Conservation (phyloP, 1,140 invertebrate species). For the Lasaia peninsularis region DNA sequence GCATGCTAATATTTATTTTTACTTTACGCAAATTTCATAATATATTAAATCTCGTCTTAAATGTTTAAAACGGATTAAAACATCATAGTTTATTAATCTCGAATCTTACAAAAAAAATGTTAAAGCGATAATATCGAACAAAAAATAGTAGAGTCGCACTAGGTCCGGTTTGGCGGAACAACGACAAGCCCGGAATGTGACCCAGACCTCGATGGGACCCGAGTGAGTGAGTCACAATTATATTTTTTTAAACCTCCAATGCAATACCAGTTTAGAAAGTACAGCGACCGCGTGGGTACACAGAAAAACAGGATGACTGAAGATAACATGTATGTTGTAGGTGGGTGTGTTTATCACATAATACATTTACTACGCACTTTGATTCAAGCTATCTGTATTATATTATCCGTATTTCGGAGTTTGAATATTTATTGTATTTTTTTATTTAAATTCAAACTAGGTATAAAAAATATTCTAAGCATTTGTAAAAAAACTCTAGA, state of each 20-base stretch:
- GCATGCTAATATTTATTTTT: no score
- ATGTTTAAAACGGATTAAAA: no score
- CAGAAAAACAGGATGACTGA: conserved; percentile 42
- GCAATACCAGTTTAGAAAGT: conserved; percentile 57
- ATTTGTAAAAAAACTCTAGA: no score
- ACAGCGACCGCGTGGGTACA: conserved; percentile 41
- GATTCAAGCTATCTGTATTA: background rate
- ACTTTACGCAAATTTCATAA: no score
- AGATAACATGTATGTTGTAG: conserved; percentile 12
- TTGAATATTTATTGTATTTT: no score
- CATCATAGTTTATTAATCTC: background rate
- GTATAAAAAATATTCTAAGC: no score
- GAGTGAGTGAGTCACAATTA: conserved; percentile 60
- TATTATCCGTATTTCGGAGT: background rate
- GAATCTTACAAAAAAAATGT: background rate
- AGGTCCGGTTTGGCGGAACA: conserved; percentile 63
- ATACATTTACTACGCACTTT: conserved; percentile 16
- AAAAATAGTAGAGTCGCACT: conserved; percentile 35
- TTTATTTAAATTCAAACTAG: no score
- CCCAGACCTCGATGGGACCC: conserved; percentile 63
- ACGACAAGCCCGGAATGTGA: conserved; percentile 64
- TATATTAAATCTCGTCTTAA: no score
- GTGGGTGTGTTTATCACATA: conserved; percentile 14
- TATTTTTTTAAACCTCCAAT: conserved; percentile 41
- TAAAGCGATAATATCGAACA: conserved; percentile 30